Conservation (phyloP, 2,113 vertebrate species). For the Cyphomyrus plagiostoma region DNA sequence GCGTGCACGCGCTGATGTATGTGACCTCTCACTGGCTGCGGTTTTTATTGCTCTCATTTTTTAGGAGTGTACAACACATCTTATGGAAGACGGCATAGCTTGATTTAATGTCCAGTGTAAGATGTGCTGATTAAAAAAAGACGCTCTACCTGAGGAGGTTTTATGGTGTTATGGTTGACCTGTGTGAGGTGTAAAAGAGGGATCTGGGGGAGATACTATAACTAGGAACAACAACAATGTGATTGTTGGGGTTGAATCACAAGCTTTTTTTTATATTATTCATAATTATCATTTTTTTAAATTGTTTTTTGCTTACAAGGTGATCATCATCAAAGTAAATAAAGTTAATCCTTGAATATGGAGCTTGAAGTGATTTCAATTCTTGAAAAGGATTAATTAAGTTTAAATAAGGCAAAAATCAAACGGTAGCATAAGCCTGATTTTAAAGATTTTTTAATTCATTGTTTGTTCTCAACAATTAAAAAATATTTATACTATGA, state of each 20-base stretch:
- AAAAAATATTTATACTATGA: not conserved
- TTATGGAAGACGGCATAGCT: not conserved
- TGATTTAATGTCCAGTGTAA: constrained; percentile 6
- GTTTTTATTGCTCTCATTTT: constrained; percentile 25
- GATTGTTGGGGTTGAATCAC: not conserved
- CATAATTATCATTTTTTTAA: not conserved
- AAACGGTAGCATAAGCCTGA: not conserved
- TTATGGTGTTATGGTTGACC: not conserved
- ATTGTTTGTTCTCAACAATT: not conserved
- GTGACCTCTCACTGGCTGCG: constrained; percentile 18
- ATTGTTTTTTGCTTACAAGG: not conserved
- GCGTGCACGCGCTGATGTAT: not conserved
- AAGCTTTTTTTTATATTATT: not conserved
- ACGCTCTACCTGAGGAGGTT: not conserved
- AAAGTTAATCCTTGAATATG: not conserved
- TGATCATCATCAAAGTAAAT: not conserved
- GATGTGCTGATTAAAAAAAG: not conserved
- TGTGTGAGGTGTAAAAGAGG: not conserved
- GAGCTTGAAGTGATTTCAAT: not conserved
- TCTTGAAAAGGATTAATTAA: not conserved
- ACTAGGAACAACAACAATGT: not conserved
- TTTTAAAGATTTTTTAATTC: not conserved
- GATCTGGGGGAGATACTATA: not conserved
- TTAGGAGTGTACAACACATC: not conserved
- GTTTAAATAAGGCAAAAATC: not conserved